Conservation (phyloP, 1,140 invertebrate species). For the Steinernema feltiae region DNA sequence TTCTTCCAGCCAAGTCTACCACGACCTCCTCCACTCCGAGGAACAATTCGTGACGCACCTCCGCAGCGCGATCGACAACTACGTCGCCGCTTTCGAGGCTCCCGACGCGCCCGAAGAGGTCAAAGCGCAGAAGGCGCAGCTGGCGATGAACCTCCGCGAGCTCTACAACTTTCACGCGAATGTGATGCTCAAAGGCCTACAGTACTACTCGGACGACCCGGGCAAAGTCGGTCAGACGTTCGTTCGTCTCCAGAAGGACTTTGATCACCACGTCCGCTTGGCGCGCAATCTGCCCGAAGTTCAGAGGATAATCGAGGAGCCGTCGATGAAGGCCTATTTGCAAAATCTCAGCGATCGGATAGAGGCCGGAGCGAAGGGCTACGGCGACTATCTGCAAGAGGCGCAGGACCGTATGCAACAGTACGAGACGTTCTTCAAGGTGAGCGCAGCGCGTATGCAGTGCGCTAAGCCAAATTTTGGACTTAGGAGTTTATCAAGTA, state of each 20-base stretch:
- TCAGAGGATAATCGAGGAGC: constrained; percentile 72
- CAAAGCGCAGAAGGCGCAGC: constrained; percentile 74
- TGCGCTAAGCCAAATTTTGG: background rate
- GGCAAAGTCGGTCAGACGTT: constrained; percentile 70
- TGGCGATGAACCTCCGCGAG: constrained; percentile 83
- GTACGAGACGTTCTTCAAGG: constrained; percentile 88
- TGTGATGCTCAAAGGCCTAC: constrained; percentile 82
- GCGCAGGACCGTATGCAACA: constrained; percentile 91
- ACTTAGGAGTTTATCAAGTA: constrained; percentile 95
- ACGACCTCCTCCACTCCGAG: constrained; percentile 88
- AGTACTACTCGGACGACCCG: constrained; percentile 82
- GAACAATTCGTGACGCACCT: constrained; percentile 88
- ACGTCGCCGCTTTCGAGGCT: constrained; percentile 72
- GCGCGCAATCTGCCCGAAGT: constrained; percentile 78
- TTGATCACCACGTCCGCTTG: constrained; percentile 84
- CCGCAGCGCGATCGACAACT: constrained; percentile 75
- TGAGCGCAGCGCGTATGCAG: constrained; percentile 61
- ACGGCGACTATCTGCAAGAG: constrained; percentile 81
- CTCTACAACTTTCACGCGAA: constrained; percentile 90
- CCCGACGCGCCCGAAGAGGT: constrained; percentile 70
- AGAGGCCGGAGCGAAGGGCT: constrained; percentile 74
- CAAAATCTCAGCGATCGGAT: constrained; percentile 77
- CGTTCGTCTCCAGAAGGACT: constrained; percentile 79
- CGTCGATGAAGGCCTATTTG: constrained; percentile 46
- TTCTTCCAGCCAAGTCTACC: constrained; percentile 73